Evolutionary conservation across 2,113 vertebrate genomes (phyloP).

Genomic region (Aspidoscelis tigris): DNA sequence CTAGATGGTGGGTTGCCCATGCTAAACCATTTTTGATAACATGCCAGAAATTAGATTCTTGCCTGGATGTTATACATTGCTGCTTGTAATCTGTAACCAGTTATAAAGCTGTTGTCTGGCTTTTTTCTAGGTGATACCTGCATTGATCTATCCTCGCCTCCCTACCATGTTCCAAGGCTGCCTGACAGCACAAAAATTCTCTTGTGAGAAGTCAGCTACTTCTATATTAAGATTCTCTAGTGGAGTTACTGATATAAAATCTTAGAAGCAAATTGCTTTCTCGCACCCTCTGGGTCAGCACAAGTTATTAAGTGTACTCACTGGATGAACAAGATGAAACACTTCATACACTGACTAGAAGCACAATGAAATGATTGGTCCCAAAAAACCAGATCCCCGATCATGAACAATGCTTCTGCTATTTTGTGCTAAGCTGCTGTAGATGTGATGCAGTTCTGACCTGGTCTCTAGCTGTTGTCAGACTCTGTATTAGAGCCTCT

Average conservation of each 20-base stretch:
- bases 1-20: background rate
- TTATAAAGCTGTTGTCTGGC: background rate
- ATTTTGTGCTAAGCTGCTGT: background rate
- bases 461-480: constrained; percentile 78
- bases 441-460: constrained; percentile 63
- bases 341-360: background rate
- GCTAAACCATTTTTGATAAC: background rate
- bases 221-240: background rate
- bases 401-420: background rate
- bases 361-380: background rate
- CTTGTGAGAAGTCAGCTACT: background rate
- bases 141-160: background rate
- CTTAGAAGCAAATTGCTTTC: background rate
- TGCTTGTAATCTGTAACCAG: background rate
- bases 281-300: background rate
- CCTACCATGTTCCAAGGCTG: background rate
- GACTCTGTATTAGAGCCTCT: constrained; percentile 77
- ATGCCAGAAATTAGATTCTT: background rate
- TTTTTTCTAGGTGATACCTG: background rate
- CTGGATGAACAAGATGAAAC: background rate
- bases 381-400: background rate
- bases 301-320: background rate
- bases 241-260: background rate
- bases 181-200: background rate
- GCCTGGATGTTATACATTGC: background rate